A percentile compares a stretch with the other conserved stretches of the same genome.
These are phyloP conservation scores for Notarius lentiginosus DNA, from an alignment of 2,113 vertebrate genomes.

Conservation along the genomic window DNA sequence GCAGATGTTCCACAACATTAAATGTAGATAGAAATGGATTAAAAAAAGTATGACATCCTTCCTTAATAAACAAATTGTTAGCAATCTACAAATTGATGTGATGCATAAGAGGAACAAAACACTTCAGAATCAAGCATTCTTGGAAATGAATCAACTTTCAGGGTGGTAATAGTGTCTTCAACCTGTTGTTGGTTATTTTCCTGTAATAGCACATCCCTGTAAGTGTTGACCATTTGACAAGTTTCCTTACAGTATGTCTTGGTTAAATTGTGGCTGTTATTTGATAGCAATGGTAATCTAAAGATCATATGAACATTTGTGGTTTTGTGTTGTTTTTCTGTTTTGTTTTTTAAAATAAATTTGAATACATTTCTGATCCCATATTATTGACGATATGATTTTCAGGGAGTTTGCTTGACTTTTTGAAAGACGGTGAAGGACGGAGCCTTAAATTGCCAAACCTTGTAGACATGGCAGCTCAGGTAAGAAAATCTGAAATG, in stretches of 20 bases:
- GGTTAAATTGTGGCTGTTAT: neutral
- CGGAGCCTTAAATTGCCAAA: conserved; percentile 93
- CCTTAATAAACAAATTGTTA: neutral
- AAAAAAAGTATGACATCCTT: neutral
- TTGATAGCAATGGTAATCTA: neutral
- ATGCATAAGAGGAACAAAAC: neutral
- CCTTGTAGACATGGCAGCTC: conserved; percentile 98
- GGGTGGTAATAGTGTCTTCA: neutral
- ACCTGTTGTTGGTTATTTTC: neutral
- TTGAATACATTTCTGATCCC: neutral
- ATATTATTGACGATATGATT: neutral
- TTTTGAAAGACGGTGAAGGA: conserved; percentile 92
- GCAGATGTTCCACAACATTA: neutral
- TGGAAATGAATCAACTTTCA: neutral
- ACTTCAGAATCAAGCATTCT: neutral
- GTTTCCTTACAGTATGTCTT: neutral
- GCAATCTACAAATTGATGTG: neutral
- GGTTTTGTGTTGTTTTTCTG: neutral
- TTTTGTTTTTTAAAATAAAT: neutral
- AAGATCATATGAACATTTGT: neutral
- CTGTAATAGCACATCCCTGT: neutral
- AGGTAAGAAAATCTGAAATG: conserved; percentile 72
- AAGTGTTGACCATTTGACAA: neutral
- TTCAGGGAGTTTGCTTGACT: conserved; percentile 95
- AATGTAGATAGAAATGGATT: neutral